Percentiles rank a stretch among this genome's conserved stretches.
These are phyloP conservation scores for Taeniopygia guttata DNA, from an alignment of 2,797 vertebrate species.

Conservation along the genomic window DNA sequence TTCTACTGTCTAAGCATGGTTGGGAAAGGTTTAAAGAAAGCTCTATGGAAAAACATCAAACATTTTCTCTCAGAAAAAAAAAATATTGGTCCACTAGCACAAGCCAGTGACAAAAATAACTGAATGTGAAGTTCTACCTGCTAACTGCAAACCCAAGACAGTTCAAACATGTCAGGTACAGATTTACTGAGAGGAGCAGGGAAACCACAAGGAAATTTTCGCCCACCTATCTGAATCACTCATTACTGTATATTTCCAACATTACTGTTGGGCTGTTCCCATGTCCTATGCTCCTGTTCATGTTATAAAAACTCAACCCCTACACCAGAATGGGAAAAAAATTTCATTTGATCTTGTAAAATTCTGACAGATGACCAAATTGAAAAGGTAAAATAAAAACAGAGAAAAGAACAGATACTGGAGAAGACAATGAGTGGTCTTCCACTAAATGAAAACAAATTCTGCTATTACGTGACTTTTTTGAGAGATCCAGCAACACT, in stretches of 20 bases:
- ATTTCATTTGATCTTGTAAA: not conserved
- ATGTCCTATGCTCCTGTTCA: not conserved
- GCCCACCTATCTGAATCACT: not conserved
- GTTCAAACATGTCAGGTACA: not conserved
- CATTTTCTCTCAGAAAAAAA: not conserved
- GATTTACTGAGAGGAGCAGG: not conserved
- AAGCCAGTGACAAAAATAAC: not conserved
- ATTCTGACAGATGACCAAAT: not conserved
- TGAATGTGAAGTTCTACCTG: not conserved
- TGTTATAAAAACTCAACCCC: not conserved
- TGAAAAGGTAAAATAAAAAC: not conserved
- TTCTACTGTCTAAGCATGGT: not conserved
- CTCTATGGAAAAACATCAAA: not conserved
- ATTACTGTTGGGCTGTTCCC: not conserved
- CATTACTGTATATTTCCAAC: not conserved
- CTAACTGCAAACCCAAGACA: not conserved
- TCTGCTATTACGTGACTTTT: not conserved
- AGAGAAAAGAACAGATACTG: not conserved
- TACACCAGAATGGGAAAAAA: not conserved
- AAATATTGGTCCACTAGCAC: not conserved
- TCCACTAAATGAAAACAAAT: not conserved
- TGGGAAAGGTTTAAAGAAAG: constrained; percentile 15
- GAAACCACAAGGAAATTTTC: not conserved
- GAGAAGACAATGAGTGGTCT: not conserved
- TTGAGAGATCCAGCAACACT: not conserved